Percentiles rank a stretch among this genome's conserved stretches.
Evolutionary conservation across 2,888 invertebrate species (phyloP).

Genomic region (Cataglyphis albicans): DNA sequence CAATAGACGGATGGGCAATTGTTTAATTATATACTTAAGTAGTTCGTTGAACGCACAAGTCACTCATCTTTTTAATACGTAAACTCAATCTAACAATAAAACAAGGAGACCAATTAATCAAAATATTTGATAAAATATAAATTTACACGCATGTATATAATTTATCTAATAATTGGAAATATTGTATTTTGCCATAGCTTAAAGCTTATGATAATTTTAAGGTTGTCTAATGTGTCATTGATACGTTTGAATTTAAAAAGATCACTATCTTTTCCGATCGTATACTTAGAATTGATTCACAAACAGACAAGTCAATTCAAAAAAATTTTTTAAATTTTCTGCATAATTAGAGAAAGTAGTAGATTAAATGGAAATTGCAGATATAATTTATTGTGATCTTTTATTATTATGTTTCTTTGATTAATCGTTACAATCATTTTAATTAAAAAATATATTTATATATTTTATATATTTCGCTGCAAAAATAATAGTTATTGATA

Average conservation of each 20-base stretch:
- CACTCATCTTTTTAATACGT: not conserved
- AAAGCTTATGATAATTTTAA: not conserved
- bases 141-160: not conserved
- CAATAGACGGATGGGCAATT: not conserved
- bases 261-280: not conserved
- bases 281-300: not conserved
- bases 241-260: not conserved
- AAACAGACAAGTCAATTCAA: not conserved
- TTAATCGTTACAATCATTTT: not conserved
- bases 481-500: not conserved
- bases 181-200: not conserved
- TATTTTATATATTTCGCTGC: too few species aligned
- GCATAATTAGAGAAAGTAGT: not conserved
- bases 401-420: not conserved
- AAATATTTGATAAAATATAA: not conserved
- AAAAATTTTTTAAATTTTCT: not conserved
- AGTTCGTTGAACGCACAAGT: not conserved
- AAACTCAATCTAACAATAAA: not conserved
- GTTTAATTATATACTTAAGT: not conserved
- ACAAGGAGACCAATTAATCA: not conserved
- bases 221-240: not conserved
- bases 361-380: not conserved
- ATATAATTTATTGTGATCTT: not conserved
- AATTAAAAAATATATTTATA: not conserved
- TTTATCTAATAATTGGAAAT: not conserved